phyloP scores from a whole-genome alignment of 2,888 invertebrate species.

The Pantelozetes paolii region DNA sequence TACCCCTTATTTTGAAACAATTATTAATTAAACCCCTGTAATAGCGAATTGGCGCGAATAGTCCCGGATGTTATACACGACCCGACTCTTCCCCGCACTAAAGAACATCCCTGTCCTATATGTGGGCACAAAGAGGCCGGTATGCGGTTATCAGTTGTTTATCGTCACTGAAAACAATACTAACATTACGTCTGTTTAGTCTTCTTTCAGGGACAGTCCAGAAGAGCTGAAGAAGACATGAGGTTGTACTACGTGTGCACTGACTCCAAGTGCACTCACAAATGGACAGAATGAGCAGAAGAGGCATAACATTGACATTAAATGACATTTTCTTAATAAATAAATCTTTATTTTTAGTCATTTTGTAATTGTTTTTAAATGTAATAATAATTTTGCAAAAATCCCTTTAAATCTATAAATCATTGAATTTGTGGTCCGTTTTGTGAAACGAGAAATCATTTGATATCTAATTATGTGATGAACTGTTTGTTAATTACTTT shows the following conservation, averaged over 20 bases:
- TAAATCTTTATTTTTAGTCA: too few species aligned
- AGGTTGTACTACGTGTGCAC: slow-evolving; percentile 71
- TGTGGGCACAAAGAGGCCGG: slow-evolving; percentile 89
- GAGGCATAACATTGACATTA: too few species aligned
- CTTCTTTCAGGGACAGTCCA: slow-evolving; percentile 96
- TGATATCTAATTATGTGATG: slow-evolving; percentile 27
- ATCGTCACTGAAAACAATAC: too few species aligned
- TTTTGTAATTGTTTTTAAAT: too few species aligned
- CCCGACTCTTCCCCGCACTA: slow-evolving; percentile 93
- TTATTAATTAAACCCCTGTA: slow-evolving; percentile 45
- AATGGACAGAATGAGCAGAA: slow-evolving; percentile 79
- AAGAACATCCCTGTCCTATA: slow-evolving; percentile 96
- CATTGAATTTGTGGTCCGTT: neutral
- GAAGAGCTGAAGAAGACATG: slow-evolving; percentile 86
- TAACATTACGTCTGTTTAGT: too few species aligned
- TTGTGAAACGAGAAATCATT: neutral
- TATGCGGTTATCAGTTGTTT: too few species aligned
- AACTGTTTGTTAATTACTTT: too few species aligned
- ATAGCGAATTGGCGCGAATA: slow-evolving; percentile 93
- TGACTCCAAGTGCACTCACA: slow-evolving; percentile 80
- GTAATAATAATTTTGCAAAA: neutral
- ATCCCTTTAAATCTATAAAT: neutral
- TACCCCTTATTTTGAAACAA: too few species aligned
- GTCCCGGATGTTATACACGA: slow-evolving; percentile 97
- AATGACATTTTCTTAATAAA: too few species aligned